Evolutionary conservation across 1,140 invertebrate species (phyloP).

Genomic region (Pararge aegeria): DNA sequence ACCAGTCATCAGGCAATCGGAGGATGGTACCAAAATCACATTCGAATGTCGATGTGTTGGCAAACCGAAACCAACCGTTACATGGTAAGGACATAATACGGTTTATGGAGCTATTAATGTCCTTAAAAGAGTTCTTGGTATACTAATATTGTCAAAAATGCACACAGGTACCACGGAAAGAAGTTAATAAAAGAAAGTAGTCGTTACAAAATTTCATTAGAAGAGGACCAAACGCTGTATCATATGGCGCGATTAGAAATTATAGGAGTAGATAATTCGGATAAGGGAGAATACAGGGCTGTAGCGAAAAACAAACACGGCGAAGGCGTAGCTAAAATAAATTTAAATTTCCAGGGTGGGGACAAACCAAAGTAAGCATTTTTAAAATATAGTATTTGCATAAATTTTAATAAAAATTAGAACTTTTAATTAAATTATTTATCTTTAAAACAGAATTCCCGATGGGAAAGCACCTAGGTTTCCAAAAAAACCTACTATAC

Average conservation of each 20-base stretch:
- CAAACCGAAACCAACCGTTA: slow-evolving; percentile 94
- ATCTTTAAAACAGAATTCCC: slow-evolving; percentile 88
- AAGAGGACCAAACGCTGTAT: slow-evolving; percentile 93
- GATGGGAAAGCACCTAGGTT: slow-evolving; percentile 97
- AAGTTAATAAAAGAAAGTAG: slow-evolving; percentile 88
- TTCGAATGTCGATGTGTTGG: slow-evolving; percentile 98
- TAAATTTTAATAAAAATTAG: not conserved
- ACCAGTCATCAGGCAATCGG: slow-evolving; percentile 96
- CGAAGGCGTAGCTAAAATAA: slow-evolving; percentile 95
- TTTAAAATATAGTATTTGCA: slow-evolving; percentile 2
- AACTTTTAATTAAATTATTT: slow-evolving; percentile 9
- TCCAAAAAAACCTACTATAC: slow-evolving; percentile 97
- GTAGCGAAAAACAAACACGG: slow-evolving; percentile 95
- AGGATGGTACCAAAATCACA: slow-evolving; percentile 94
- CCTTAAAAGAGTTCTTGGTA: slow-evolving; percentile 18
- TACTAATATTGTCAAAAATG: slow-evolving; percentile 30
- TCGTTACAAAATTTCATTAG: slow-evolving; percentile 88
- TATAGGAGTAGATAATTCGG: slow-evolving; percentile 88
- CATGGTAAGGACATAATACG: slow-evolving; percentile 87
- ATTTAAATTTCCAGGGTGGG: slow-evolving; percentile 95
- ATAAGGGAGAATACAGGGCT: slow-evolving; percentile 96
- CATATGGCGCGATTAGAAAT: slow-evolving; percentile 94
- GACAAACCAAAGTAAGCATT: slow-evolving; percentile 91
- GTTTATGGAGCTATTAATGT: slow-evolving; percentile 5
- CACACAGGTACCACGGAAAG: slow-evolving; percentile 90